phyloP scores from a whole-genome alignment of 1,140 invertebrate genomes.

The Eriosoma lanigerum region DNA sequence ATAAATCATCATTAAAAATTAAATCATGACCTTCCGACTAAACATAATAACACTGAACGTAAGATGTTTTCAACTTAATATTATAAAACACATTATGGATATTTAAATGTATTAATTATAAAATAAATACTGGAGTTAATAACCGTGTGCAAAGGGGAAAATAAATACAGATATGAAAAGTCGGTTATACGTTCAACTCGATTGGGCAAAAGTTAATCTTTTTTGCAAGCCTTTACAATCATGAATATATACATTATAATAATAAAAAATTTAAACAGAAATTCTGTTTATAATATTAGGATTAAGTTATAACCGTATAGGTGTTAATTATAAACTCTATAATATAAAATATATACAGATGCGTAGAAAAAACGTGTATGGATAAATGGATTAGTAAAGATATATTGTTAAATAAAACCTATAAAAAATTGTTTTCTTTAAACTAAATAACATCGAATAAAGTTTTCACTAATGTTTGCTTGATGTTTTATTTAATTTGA shows the following conservation, averaged over 20 bases:
- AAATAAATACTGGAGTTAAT: neutral
- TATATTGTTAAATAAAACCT: neutral
- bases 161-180: neutral
- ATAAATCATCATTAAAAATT: no score
- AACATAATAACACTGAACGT: no score
- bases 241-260: neutral
- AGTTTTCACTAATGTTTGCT: neutral
- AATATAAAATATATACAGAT: conserved; percentile 8
- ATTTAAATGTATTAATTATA: neutral
- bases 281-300: neutral
- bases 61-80: no score
- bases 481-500: neutral
- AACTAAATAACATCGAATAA: neutral
- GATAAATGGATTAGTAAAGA: neutral
- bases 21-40: no score
- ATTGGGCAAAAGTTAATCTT: conserved; percentile 1
- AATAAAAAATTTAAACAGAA: neutral
- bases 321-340: neutral
- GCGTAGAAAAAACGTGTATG: neutral
- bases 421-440: neutral
- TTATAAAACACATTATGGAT: no score
- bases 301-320: conserved; percentile 8
- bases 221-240: neutral
- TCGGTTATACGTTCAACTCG: neutral
- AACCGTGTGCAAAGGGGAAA: neutral